Percentiles rank a stretch among this genome's conserved stretches.
Evolutionary conservation across 2,888 invertebrate species (phyloP).

Genomic region (Oxystoma pomonae): DNA sequence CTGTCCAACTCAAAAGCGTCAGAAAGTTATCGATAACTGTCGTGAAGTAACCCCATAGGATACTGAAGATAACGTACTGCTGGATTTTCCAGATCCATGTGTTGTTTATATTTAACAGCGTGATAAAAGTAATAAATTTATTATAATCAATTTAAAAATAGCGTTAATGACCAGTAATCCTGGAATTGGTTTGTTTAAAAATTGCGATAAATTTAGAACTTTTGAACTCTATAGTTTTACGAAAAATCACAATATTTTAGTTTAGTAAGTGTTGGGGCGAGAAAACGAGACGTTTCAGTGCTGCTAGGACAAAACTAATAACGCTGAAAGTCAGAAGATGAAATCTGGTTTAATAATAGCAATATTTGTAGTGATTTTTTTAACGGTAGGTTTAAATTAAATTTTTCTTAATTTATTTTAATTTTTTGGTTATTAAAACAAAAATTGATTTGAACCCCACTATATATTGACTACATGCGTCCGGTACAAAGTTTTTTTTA

Average conservation of each 20-base stretch:
- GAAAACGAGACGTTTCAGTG: background rate
- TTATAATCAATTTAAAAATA: background rate
- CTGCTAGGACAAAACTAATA: too few relatives aligned
- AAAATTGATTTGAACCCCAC: too few relatives aligned
- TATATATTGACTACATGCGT: too few relatives aligned
- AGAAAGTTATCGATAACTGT: too few relatives aligned
- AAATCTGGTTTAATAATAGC: background rate
- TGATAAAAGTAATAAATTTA: background rate
- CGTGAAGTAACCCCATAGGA: too few relatives aligned
- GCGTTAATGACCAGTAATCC: background rate
- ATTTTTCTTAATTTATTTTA: too few relatives aligned
- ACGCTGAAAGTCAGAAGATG: background rate
- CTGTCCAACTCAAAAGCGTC: too few relatives aligned
- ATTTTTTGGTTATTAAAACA: too few relatives aligned
- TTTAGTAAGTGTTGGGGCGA: background rate
- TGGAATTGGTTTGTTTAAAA: background rate
- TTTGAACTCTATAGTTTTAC: background rate
- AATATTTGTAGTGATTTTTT: background rate
- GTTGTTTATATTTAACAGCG: too few relatives aligned
- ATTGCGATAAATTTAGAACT: background rate
- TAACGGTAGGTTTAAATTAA: background rate
- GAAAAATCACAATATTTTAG: background rate
- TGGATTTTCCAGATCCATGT: too few relatives aligned
- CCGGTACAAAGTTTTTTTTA: too few relatives aligned
- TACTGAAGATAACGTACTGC: too few relatives aligned